These are phyloP conservation scores for Penaeus vannamei DNA, from an alignment of 1,140 invertebrate species.

Conservation along the genomic window DNA sequence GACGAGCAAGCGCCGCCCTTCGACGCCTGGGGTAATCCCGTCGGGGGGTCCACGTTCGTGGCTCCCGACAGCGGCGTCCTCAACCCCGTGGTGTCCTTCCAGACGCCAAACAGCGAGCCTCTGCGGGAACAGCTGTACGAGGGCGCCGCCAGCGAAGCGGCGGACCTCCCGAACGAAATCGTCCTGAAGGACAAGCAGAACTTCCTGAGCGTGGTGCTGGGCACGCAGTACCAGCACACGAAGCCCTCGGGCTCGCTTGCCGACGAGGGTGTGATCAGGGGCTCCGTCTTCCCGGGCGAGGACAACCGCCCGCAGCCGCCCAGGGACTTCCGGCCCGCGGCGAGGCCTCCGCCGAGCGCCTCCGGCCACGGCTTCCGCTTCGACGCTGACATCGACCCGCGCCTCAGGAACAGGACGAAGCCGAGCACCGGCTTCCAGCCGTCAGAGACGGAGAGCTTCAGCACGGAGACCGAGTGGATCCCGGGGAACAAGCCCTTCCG, in stretches of 20 bases:
- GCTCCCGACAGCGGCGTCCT: not conserved
- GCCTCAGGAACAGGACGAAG: not conserved
- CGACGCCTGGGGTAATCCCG: not conserved
- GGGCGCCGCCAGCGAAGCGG: not conserved
- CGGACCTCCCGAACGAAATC: constrained; percentile 41
- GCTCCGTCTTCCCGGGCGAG: not conserved
- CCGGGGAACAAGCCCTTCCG: not conserved
- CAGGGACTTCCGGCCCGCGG: not conserved
- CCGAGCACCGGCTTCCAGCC: not conserved
- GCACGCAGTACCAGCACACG: constrained; percentile 32
- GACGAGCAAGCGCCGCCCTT: not conserved
- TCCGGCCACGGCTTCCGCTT: not conserved
- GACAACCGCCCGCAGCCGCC: constrained; percentile 17
- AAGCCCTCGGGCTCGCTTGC: not conserved
- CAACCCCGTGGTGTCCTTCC: constrained; percentile 28
- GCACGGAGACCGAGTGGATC: not conserved
- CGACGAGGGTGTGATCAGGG: not conserved
- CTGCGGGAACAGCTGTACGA: not conserved
- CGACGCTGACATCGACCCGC: constrained; percentile 3
- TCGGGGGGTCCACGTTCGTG: not conserved
- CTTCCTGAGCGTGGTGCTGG: constrained; percentile 40
- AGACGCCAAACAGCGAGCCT: not conserved
- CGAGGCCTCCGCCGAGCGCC: not conserved
- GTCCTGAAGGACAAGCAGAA: constrained; percentile 13
- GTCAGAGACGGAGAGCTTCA: not conserved